phyloP scores from a whole-genome alignment of 2,113 vertebrate genomes.

The Peromyscus californicus region DNA sequence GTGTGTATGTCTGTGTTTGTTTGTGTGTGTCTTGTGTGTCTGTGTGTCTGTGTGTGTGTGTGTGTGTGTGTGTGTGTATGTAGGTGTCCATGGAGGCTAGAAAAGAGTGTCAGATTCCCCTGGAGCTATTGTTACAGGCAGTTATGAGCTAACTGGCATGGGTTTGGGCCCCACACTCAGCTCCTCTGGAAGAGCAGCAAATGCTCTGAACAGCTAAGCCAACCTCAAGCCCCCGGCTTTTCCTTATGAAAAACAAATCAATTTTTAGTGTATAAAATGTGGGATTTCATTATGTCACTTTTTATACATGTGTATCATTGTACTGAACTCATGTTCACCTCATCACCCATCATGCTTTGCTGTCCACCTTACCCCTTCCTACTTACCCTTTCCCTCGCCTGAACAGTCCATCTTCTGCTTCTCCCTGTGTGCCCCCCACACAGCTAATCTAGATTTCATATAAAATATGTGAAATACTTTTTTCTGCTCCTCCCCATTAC shows the following conservation, averaged over 20 bases:
- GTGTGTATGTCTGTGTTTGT: no score
- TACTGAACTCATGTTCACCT: background rate
- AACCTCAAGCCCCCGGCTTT: background rate
- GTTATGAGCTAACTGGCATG: background rate
- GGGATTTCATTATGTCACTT: background rate
- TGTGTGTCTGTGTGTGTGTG: no score
- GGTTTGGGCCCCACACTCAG: background rate
- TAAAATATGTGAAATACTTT: background rate
- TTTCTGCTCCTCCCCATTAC: background rate
- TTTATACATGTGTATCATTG: background rate
- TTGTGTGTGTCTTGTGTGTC: background rate
- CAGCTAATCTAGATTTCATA: background rate
- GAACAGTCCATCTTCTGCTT: background rate
- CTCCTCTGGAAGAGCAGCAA: background rate
- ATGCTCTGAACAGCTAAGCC: background rate
- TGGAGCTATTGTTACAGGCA: background rate
- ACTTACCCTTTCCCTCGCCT: background rate
- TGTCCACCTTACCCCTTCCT: background rate
- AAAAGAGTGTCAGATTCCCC: background rate
- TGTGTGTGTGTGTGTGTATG: no score
- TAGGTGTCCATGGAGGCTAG: background rate
- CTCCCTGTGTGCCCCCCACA: background rate
- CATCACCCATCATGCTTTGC: background rate
- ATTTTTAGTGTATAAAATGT: background rate
- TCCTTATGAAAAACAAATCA: background rate